phyloP scores from a whole-genome alignment of 2,888 invertebrate species.

The Cantharis rustica region DNA sequence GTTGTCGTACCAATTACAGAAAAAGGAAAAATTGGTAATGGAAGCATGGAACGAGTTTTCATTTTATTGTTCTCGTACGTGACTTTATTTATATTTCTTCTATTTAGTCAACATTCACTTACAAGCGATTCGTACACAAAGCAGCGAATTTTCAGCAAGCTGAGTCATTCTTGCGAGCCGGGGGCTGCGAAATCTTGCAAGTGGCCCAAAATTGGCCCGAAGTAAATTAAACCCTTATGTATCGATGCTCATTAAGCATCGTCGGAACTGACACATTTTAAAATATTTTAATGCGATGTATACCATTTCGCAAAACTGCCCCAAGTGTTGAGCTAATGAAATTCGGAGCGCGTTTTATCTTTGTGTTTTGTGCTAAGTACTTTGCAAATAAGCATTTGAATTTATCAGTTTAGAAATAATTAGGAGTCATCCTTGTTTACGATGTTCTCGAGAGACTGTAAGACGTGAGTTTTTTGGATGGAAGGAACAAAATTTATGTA shows the following conservation, averaged over 20 bases:
- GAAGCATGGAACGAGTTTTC: background rate
- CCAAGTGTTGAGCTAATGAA: constrained; percentile 13
- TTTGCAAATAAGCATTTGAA: constrained; percentile 12
- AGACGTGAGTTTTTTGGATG: background rate
- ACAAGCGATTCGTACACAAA: constrained; percentile 40
- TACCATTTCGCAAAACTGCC: background rate
- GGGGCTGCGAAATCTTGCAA: constrained; percentile 37
- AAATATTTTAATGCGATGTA: background rate
- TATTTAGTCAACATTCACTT: constrained; percentile 36
- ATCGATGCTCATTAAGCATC: constrained; percentile 24
- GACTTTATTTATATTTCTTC: constrained; percentile 22
- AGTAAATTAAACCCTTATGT: constrained; percentile 35
- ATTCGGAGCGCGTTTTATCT: constrained; percentile 18
- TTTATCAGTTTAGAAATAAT: constrained; percentile 16
- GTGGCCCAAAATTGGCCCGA: constrained; percentile 41
- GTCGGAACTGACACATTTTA: background rate
- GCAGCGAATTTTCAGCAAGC: constrained; percentile 40
- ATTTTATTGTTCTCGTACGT: constrained; percentile 13
- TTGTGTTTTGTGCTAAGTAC: constrained; percentile 11
- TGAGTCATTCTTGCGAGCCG: constrained; percentile 41
- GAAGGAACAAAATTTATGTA: background rate
- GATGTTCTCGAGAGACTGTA: background rate
- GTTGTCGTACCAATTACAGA: background rate
- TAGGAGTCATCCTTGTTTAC: constrained; percentile 1
- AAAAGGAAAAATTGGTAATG: background rate